These are phyloP conservation scores for Meloidogyne floridensis DNA, from an alignment of 1,140 invertebrate species.

Conservation along the genomic window DNA sequence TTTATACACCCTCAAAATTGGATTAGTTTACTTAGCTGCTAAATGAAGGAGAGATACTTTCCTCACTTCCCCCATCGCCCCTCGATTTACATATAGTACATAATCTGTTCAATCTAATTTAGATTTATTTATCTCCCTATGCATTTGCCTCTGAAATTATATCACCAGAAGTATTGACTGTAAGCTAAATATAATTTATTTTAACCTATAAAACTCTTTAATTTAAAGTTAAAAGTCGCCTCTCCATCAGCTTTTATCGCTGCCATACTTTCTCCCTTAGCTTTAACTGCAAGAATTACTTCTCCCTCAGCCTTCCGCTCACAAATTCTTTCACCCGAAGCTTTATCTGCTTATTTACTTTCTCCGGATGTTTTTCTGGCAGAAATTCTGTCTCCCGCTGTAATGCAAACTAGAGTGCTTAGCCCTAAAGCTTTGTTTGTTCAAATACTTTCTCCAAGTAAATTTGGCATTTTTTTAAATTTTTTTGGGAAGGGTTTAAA, in stretches of 20 bases:
- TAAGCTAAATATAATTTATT: neutral
- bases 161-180: constrained; percentile 25
- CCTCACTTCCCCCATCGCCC: no score
- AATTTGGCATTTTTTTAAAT: neutral
- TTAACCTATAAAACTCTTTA: constrained; percentile 1
- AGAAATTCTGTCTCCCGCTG: constrained; percentile 39
- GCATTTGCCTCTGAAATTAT: constrained; percentile 28
- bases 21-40: no score
- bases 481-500: no score
- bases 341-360: constrained; percentile 23
- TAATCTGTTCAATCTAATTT: neutral
- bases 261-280: constrained; percentile 15
- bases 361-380: constrained; percentile 23
- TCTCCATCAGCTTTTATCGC: constrained; percentile 28
- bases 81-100: no score
- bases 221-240: constrained; percentile 8
- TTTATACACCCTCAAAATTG: no score
- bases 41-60: no score
- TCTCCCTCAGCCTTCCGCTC: constrained; percentile 29
- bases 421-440: constrained; percentile 39
- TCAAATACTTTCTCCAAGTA: constrained; percentile 43
- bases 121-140: constrained; percentile 30
- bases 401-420: constrained; percentile 28
- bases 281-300: constrained; percentile 16
- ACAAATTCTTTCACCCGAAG: constrained; percentile 39